phyloP scores from a whole-genome alignment of 2,113 vertebrate species.

The Melanocharis versteri region DNA sequence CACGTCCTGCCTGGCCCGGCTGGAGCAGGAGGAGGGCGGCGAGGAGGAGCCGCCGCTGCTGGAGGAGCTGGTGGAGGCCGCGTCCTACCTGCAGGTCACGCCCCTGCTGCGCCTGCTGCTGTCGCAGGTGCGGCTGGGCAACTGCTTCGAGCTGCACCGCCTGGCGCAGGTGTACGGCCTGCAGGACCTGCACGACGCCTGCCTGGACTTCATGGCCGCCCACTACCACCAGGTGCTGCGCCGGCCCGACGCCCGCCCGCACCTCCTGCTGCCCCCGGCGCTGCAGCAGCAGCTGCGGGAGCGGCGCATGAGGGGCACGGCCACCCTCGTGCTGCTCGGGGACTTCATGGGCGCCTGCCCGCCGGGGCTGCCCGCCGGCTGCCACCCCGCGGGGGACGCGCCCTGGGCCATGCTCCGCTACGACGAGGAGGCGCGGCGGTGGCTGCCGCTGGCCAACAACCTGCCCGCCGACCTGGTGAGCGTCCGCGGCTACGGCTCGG shows the following conservation, averaged over 20 bases:
- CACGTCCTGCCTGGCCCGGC: slow-evolving; percentile 65
- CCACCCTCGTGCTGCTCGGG: slow-evolving; percentile 84
- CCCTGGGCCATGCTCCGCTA: slow-evolving; percentile 88
- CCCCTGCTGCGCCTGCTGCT: slow-evolving; percentile 85
- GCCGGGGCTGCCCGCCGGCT: background rate
- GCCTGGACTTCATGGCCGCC: slow-evolving; percentile 84
- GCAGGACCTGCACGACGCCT: slow-evolving; percentile 81
- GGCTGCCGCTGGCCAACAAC: slow-evolving; percentile 84
- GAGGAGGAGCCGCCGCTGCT: slow-evolving; percentile 69
- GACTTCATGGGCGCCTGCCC: slow-evolving; percentile 78
- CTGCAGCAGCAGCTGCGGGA: slow-evolving; percentile 79
- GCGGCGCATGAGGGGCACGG: slow-evolving; percentile 82
- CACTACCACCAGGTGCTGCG: slow-evolving; percentile 88
- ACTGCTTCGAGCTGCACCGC: slow-evolving; percentile 87
- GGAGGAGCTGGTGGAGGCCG: slow-evolving; percentile 88
- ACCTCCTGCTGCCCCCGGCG: slow-evolving; percentile 68
- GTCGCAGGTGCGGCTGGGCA: slow-evolving; percentile 83
- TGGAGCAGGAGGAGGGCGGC: slow-evolving; percentile 49
- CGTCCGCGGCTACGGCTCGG: slow-evolving; percentile 86
- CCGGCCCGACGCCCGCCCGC: slow-evolving; percentile 71
- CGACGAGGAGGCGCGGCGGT: slow-evolving; percentile 81
- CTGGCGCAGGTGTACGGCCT: slow-evolving; percentile 90
- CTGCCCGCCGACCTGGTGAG: slow-evolving; percentile 85
- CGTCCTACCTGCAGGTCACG: slow-evolving; percentile 91
- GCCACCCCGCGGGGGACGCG: slow-evolving; percentile 72